Conservation (phyloP, 1,140 invertebrate species). For the Nautilus pompilius region DNA sequence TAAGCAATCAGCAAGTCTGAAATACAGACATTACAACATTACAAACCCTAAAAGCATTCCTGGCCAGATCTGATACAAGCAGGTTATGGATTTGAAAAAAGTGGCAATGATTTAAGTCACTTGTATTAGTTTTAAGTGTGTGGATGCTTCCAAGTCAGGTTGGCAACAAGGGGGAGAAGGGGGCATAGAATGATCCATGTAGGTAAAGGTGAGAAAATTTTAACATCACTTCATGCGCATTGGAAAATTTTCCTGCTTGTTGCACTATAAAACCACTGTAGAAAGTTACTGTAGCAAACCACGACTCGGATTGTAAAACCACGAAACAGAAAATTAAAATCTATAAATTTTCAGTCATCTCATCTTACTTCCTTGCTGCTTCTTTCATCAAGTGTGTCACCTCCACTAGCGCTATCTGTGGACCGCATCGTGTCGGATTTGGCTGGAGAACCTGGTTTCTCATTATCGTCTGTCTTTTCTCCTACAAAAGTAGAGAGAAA, state of each 20-base stretch:
- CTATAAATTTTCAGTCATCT: background rate
- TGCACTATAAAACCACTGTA: background rate
- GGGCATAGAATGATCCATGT: background rate
- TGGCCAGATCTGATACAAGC: too few species aligned
- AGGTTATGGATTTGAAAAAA: too few species aligned
- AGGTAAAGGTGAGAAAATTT: background rate
- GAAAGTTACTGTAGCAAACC: background rate
- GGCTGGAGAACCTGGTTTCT: slow-evolving; percentile 43
- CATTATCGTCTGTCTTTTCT: slow-evolving; percentile 36
- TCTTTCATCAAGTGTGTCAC: slow-evolving; percentile 46
- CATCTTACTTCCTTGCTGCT: slow-evolving; percentile 47
- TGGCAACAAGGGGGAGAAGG: too few species aligned
- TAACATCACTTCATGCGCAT: background rate
- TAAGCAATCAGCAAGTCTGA: too few species aligned
- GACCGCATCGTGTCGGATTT: slow-evolving; percentile 51
- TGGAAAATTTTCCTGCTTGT: background rate
- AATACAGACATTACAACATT: too few species aligned
- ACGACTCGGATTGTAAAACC: background rate
- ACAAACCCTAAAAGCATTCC: too few species aligned
- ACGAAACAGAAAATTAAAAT: background rate
- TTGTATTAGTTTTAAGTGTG: too few species aligned
- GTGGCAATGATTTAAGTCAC: too few species aligned
- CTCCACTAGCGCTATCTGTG: slow-evolving; percentile 50
- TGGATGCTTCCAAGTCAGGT: too few species aligned
- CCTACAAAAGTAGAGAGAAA: slow-evolving; percentile 23